Conservation (phyloP, 1,140 invertebrate genomes). For the Steinernema khuongi region DNA sequence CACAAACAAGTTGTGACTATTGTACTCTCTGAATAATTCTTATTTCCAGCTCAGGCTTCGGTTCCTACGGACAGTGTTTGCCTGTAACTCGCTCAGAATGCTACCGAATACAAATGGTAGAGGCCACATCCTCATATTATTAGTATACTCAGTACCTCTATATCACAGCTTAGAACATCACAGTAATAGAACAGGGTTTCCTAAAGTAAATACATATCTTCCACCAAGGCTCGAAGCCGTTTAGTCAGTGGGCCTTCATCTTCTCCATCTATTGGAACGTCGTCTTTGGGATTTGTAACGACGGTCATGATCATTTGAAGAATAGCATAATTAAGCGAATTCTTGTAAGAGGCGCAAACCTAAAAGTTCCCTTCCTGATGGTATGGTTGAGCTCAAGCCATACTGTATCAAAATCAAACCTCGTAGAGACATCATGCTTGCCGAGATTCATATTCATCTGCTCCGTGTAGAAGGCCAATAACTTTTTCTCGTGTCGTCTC, state of each 20-base stretch:
- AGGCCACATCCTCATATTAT: no score
- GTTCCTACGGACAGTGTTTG: no score
- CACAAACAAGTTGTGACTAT: no score
- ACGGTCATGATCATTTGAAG: conserved; percentile 1
- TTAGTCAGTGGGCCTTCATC: not conserved
- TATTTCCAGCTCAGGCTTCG: no score
- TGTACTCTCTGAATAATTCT: no score
- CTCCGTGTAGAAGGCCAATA: not conserved
- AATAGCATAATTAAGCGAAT: not conserved
- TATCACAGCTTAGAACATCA: no score
- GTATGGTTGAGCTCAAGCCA: not conserved
- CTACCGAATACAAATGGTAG: no score
- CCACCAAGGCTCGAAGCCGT: not conserved
- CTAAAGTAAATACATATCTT: no score
- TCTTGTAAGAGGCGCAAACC: not conserved
- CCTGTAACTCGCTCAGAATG: no score
- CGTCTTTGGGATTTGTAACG: not conserved
- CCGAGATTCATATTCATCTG: not conserved
- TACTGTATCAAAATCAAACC: not conserved
- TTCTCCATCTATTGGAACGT: not conserved
- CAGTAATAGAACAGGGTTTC: no score
- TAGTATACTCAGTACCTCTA: no score
- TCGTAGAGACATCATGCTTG: not conserved
- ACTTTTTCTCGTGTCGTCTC: not conserved
- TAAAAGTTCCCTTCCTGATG: not conserved